A percentile compares a stretch with the other conserved stretches of the same genome.
These are phyloP conservation scores for Nipponacmea schrenckii DNA, from an alignment of 2,888 invertebrate species.

Conservation along the genomic window DNA sequence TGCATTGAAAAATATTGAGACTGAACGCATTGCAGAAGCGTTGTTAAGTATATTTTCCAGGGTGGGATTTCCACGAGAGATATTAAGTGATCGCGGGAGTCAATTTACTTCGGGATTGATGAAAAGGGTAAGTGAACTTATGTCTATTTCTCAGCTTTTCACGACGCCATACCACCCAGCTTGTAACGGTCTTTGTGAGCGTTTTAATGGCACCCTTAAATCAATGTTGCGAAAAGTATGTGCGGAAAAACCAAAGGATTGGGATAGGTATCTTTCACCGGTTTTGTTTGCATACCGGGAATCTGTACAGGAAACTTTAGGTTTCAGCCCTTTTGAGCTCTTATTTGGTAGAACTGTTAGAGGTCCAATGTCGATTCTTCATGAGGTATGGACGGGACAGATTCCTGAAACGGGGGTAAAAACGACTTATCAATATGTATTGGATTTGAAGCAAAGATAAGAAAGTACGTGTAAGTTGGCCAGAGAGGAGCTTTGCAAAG, in stretches of 20 bases:
- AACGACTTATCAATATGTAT: conserved; percentile 19
- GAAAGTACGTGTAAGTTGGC: conserved; percentile 32
- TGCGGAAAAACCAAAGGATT: conserved; percentile 17
- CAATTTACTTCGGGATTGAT: too few relatives aligned
- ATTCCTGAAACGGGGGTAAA: conserved; percentile 8
- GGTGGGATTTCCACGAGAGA: conserved; percentile 33
- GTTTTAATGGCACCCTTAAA: conserved; percentile 25
- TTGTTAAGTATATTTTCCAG: conserved; percentile 30
- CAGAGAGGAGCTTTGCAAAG: conserved; percentile 18
- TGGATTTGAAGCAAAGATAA: conserved; percentile 25
- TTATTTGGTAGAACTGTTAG: conserved; percentile 22
- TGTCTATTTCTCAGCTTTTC: too few relatives aligned
- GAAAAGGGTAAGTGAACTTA: too few relatives aligned
- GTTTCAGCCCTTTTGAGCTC: conserved; percentile 24
- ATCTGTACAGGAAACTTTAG: conserved; percentile 19
- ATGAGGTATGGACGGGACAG: conserved; percentile 15
- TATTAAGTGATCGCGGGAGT: conserved; percentile 22
- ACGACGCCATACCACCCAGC: conserved; percentile 12
- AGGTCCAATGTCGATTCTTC: conserved; percentile 22
- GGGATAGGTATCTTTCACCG: conserved; percentile 24
- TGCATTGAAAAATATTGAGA: conserved; percentile 24
- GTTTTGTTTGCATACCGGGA: conserved; percentile 29
- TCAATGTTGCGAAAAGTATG: conserved; percentile 17
- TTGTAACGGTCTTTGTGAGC: conserved; percentile 23
- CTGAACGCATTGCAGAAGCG: conserved; percentile 31